Base-by-base conservation (phyloP, 2,888 invertebrate species). In the Polyommatus iphigenia region DNA sequence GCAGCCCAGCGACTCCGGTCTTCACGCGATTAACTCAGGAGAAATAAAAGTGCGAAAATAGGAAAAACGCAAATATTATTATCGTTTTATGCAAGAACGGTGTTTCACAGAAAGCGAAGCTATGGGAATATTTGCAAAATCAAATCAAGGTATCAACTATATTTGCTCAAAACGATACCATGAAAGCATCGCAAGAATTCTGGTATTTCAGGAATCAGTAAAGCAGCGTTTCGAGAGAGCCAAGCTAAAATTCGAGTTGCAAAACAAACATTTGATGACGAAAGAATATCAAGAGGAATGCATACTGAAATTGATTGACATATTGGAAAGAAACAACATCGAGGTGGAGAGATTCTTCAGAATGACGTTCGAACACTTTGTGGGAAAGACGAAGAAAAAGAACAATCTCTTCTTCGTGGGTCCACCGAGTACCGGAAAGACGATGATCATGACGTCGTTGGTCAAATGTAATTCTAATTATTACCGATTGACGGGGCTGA, bases 311-410 rank as follows among this genome's bases (percentile, higher is more conserved):
- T 18, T 54, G 15, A 15, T 54, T 54, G 18, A 54, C 54, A 54
- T 76, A 78, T 18, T 54, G 54, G 54, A 54, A 54, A 50, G 15
- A 50, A 50, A 50, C 50, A 50, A 50, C 36, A 36, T 36, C 36
- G 50, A 50, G 2, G 50, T 50, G 50, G 50, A 50, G 72, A 76
- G 50, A 71, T 71, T 76, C 76, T 76, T 78, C 76, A 71, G 71
- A 32, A 20, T 71, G 71, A 71, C 24, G 71, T 71, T 29, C 15
- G 71, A 29, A 13, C 50, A 50, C 50, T 50, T 50, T 50, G 50
- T 50, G 50, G 50, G 50, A 50, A 50, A 50, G 50, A 36, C 36
- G 36, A 36, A 36, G 36, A 36, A 36, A 36, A 36, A 36, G 36
- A 36, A 36, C 36, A 36, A 36, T 36, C 36, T 57, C 57, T 18